Conservation (phyloP, 2,113 vertebrate species). For the Melospiza melodia region DNA sequence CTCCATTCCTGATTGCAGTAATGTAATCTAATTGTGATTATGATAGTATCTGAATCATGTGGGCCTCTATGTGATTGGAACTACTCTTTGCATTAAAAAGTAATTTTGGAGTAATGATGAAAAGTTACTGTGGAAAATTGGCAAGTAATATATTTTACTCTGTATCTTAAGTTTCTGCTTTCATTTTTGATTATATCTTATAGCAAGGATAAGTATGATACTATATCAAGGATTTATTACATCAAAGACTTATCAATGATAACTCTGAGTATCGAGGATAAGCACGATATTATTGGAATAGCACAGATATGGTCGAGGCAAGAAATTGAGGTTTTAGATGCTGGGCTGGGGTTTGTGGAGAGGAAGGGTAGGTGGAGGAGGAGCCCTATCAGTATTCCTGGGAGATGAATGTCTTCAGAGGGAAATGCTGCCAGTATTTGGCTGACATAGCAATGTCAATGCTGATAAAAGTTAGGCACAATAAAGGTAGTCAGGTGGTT, state of each 20-base stretch:
- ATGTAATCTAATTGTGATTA: conserved; percentile 99
- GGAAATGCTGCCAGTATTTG: conserved; percentile 23
- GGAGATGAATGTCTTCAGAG: conserved; percentile 36
- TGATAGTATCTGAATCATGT: conserved; percentile 99
- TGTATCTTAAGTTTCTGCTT: conserved; percentile 85
- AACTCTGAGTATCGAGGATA: conserved; percentile 70
- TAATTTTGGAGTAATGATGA: conserved; percentile 99
- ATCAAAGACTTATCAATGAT: conserved; percentile 80
- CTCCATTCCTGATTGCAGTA: conserved; percentile 99
- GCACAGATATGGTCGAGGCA: conserved; percentile 60
- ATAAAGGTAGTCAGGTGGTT: conserved; percentile 60
- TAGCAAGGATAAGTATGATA: conserved; percentile 78
- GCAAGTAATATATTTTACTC: conserved; percentile 97
- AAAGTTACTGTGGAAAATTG: conserved; percentile 99
- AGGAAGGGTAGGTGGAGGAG: conserved; percentile 15
- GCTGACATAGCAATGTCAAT: conserved; percentile 54
- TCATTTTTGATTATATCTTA: conserved; percentile 85
- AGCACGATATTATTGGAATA: conserved; percentile 71
- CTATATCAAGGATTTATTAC: conserved; percentile 82
- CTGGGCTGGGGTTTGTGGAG: conserved; percentile 44
- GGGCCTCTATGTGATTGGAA: conserved; percentile 99
- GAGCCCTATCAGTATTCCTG: conserved; percentile 38
- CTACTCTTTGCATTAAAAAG: conserved; percentile 99
- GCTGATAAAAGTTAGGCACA: conserved; percentile 58
- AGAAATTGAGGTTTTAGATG: conserved; percentile 70